Evolutionary conservation across 2,888 invertebrate species (phyloP), one percentile per base, ranked within the genome.

Genomic region (Sminthurides aquaticus): DNA sequence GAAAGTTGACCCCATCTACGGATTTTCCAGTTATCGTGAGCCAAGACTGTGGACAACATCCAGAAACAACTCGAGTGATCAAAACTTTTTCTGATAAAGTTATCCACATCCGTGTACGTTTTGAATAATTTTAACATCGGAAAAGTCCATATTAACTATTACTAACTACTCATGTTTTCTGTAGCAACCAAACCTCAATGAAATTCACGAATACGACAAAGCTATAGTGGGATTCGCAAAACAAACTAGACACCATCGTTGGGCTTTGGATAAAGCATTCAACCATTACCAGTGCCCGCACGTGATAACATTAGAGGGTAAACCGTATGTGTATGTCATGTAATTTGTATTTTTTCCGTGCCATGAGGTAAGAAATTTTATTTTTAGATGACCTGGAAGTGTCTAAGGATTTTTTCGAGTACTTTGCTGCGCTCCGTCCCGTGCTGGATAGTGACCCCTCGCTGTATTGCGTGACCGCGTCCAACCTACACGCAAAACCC

Each of bases 151-250:
- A n/a, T n/a, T n/a, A n/a, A n/a, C n/a, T n/a, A n/a, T n/a, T n/a
- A n/a, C n/a, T n/a, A n/a, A n/a, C n/a, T n/a, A n/a, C n/a, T n/a
- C n/a, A n/a, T n/a, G n/a, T n/a, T n/a, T 49, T 48, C 1, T 48
- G 34, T 24, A 69, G 69, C 67, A 69, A 61, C 69, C 69, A 3
- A 49, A 67, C 52, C 67, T 62, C 8, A 25, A 56, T 5, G 49
- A 55, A 18, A 60, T 55, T n/a, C n/a, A n/a, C n/a, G n/a, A 25
- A 28, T 1, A 57, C 55, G 5, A n/a, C n/a, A n/a, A n/a, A n/a
- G n/a, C n/a, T n/a, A n/a, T n/a, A n/a, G 34, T 49, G 1, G 63
- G 63, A 8, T 64, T 58, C 28, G 57, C 57, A 22, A 64, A 58
- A 24, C 58, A 58, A 54, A 58, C 63, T 18, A 26, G 63, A 43